Conservation (phyloP, 1,140 invertebrate species). For the Asbolus verrucosus region DNA sequence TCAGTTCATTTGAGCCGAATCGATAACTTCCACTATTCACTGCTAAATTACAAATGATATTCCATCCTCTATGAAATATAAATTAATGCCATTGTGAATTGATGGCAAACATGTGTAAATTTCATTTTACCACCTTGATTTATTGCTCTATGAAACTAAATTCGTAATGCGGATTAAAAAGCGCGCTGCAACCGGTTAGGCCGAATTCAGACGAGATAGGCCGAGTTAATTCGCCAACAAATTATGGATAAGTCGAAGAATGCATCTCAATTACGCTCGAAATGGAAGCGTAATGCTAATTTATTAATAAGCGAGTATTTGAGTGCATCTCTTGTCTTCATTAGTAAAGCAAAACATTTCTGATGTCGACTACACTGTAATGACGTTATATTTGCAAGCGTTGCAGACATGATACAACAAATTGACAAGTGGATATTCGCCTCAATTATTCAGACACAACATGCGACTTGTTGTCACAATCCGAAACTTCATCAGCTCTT, state of each 20-base stretch:
- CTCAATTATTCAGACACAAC: slow-evolving; percentile 51
- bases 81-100: slow-evolving; percentile 51
- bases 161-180: slow-evolving; percentile 52
- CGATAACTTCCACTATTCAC: slow-evolving; percentile 47
- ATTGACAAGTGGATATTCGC: slow-evolving; percentile 56
- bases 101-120: slow-evolving; percentile 57
- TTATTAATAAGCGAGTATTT: slow-evolving; percentile 41
- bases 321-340: slow-evolving; percentile 53
- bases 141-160: slow-evolving; percentile 54
- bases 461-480: slow-evolving; percentile 21
- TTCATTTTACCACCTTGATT: slow-evolving; percentile 57
- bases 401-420: slow-evolving; percentile 53
- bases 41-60: slow-evolving; percentile 53
- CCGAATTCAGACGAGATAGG: slow-evolving; percentile 13
- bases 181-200: slow-evolving; percentile 17
- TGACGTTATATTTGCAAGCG: slow-evolving; percentile 54
- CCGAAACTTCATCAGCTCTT: slow-evolving; percentile 3
- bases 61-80: slow-evolving; percentile 50
- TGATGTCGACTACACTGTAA: slow-evolving; percentile 53
- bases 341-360: slow-evolving; percentile 52
- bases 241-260: slow-evolving; percentile 20
- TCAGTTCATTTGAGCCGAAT: slow-evolving; percentile 39
- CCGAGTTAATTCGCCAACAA: slow-evolving; percentile 30
- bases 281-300: slow-evolving; percentile 20
- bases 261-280: slow-evolving; percentile 19